Conservation (phyloP, 2,888 invertebrate genomes). For the Agonopterix subpropinquella region DNA sequence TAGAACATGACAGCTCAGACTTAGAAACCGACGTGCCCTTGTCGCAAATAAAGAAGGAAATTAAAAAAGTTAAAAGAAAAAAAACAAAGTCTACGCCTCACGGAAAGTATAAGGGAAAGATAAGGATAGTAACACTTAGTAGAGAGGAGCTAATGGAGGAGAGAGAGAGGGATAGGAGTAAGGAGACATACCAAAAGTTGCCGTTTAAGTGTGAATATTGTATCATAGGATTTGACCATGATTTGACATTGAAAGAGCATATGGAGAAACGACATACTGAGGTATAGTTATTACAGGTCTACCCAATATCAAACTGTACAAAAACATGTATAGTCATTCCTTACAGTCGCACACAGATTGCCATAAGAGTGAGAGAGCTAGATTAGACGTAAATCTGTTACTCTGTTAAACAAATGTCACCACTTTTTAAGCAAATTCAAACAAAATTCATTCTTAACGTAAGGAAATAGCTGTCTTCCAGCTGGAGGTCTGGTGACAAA, state of each 20-base stretch:
- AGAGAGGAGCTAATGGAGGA: slow-evolving; percentile 37
- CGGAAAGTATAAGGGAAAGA: slow-evolving; percentile 38
- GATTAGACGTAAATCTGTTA: no score
- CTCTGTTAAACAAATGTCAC: no score
- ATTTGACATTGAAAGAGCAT: slow-evolving; percentile 40
- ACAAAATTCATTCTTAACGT: no score
- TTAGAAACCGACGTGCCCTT: slow-evolving; percentile 29
- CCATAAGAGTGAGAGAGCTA: no score
- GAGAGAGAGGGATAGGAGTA: slow-evolving; percentile 29
- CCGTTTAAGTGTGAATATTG: slow-evolving; percentile 51
- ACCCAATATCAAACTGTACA: no score
- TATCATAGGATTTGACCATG: slow-evolving; percentile 51
- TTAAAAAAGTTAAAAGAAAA: slow-evolving; percentile 14
- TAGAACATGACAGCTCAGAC: slow-evolving; percentile 35
- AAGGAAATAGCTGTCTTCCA: no score
- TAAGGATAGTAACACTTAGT: slow-evolving; percentile 30
- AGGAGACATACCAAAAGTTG: slow-evolving; percentile 37
- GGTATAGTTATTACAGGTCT: no score
- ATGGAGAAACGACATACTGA: slow-evolving; percentile 38
- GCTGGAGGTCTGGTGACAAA: no score
- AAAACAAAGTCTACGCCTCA: background rate
- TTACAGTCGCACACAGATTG: no score
- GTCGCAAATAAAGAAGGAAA: slow-evolving; percentile 20
- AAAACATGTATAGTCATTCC: no score
- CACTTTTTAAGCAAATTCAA: no score